Base-by-base conservation (phyloP, 1,140 invertebrate species). In the Nasonia giraulti region DNA sequence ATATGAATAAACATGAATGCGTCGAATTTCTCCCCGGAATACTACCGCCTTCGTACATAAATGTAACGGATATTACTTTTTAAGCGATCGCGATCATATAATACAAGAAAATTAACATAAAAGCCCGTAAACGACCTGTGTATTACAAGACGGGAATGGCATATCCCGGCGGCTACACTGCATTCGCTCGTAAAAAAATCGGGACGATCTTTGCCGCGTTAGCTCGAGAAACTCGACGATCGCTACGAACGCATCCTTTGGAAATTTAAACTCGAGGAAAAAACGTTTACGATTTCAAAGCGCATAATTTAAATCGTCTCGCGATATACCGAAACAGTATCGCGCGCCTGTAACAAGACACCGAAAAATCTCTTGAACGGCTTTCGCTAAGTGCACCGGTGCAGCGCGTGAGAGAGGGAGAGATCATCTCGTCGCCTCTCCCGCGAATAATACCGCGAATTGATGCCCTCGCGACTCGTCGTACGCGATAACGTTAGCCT, bases 361-460 rank as follows among this genome's bases (percentile, higher is more conserved):
- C 66, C 76, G 47, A 84, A 84, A 79, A 84, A 78, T 68, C 33
- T 37, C 68, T 82, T 47, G 23, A 73, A 33, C 27, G 44, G 10
- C 62, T 44, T 44, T 31, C 68, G 37, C 14, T 33, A 62, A 82
- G 17, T 10, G 1, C 11, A 47, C 23, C 0, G 68, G 6, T 20
- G 6, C 20, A 62, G 14, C 17, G 6, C 17, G 40, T 33, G 40
- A 40, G 50, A 23, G 33, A 66, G 40, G 23, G 50, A 37, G 33
- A 66, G 40, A 44, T 80, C 78, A 27, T 69, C 71, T 66, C 78
- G 40, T 50, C 55, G 47, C 44, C 44, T 66, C 33, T 62, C 50
- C 5, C 33, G 50, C 50, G 69, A 77, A 85, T 85, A 85, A 85
- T 76, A 81, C 73, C 37, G 55, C 84, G 79, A 80, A 85, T 85